Conservation (phyloP, 2,888 invertebrate genomes). For the Callinectes sapidus region DNA sequence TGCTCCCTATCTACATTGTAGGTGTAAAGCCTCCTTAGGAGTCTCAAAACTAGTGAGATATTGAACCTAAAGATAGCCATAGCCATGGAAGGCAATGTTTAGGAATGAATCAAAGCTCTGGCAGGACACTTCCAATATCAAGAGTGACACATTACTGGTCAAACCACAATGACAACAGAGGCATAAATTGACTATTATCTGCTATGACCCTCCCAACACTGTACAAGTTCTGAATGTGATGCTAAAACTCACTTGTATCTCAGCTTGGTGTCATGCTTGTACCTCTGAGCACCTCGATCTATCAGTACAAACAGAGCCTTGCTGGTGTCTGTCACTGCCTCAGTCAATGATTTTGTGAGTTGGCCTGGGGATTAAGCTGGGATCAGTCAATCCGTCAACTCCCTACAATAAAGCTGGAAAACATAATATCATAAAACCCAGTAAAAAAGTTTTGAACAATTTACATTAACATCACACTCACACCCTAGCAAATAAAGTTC, state of each 20-base stretch:
- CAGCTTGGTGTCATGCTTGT: slow-evolving; percentile 67
- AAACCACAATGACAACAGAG: not conserved
- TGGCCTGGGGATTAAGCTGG: slow-evolving; percentile 43
- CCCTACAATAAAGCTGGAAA: not conserved
- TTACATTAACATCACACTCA: not conserved
- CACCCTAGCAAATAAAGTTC: not conserved
- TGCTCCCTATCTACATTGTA: no score
- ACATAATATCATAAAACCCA: not conserved
- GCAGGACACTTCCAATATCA: no score
- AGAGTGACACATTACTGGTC: not conserved
- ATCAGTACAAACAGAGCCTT: slow-evolving; percentile 57
- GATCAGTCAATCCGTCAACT: not conserved
- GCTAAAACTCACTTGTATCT: slow-evolving; percentile 60
- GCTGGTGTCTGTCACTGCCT: slow-evolving; percentile 44
- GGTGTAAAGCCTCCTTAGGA: no score
- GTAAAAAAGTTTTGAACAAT: no score
- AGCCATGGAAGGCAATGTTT: no score
- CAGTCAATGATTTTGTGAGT: slow-evolving; percentile 56
- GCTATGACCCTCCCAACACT: not conserved
- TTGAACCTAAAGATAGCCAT: no score
- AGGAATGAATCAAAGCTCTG: no score
- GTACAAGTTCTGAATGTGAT: not conserved
- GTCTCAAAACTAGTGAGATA: no score
- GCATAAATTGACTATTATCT: not conserved
- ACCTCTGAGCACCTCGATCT: slow-evolving; percentile 66